Base-by-base conservation (phyloP, 1,140 invertebrate genomes). In the Bombus huntii region DNA sequence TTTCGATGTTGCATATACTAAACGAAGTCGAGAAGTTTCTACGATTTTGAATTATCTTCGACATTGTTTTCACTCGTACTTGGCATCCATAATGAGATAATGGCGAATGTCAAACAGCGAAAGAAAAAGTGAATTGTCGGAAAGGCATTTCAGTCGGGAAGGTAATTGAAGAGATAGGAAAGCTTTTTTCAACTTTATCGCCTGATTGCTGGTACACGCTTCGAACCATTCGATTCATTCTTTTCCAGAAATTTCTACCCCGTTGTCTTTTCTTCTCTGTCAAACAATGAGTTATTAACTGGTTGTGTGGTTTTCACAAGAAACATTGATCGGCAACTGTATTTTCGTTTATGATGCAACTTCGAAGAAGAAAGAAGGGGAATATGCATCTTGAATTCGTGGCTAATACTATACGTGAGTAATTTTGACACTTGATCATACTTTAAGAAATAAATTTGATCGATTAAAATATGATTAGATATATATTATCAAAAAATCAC, bases 21-120 rank as follows among this genome's bases (percentile, higher is more conserved):
- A 28, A 65, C 65, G 84, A 88, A 88, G 57, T 87, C 75, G 66
- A 68, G 66, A 76, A 47, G 39, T 71, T 47, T 70, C 15, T 39
- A 25, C 71, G 5, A 37, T 28, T 66, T 39, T 34, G 18, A 42
- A 76, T 47, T 31, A 2, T n/a, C 62, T 62, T 31, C 44, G n/a
- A 22, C 13, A 15, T 25, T 34, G 22, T 34, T 75, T 25, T 25
- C 31, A 53, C 2, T 18, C 9, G n/a, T 22, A 10, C 13, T 31
- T 10, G 42, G 18, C 10, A 22, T 73, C 39, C 15, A 42, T 5
- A 42, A 37, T 2, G n/a, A 34, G 44, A 74, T 74, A 74, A 25
- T 44, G 37, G 18, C 25, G 15, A 15, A 47, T n/a, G 13, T n/a
- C 28, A n/a, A 73, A 42, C 13, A 44, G 15, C 15, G 15, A n/a